phyloP scores from a whole-genome alignment of 2,113 vertebrate species.

The Petrocephalus zakoni region DNA sequence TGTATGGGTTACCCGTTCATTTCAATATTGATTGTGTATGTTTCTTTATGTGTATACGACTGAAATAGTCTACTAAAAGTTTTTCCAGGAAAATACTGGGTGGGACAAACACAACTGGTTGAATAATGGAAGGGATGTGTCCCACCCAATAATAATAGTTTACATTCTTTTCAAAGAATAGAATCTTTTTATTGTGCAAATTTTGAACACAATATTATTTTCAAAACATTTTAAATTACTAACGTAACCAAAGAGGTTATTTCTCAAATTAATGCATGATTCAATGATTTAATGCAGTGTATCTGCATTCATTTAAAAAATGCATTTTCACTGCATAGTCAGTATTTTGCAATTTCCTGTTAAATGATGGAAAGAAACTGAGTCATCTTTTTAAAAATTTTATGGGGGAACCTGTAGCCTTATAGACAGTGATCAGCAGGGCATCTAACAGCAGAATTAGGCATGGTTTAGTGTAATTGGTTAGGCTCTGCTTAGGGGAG shows the following conservation, averaged over 20 bases:
- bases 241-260: no score
- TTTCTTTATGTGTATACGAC: background rate
- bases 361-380: background rate
- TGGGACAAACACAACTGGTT: background rate
- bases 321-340: background rate
- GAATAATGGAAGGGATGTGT: background rate
- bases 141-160: no score
- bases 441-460: background rate
- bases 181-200: no score
- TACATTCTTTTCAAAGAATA: no score
- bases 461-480: background rate
- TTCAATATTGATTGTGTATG: background rate
- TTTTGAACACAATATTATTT: no score
- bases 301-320: background rate
- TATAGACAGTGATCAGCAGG: background rate
- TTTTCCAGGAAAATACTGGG: background rate
- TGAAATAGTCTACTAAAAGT: background rate
- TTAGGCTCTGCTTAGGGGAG: background rate
- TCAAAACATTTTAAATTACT: no score
- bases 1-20: background rate
- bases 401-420: background rate
- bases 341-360: background rate
- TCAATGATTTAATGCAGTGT: background rate
- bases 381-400: background rate
- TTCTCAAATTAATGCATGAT: no score